Percentiles rank a stretch among this genome's conserved stretches.
Evolutionary conservation across 1,140 invertebrate genomes (phyloP).

Genomic region (Druon quercuslanigerum): DNA sequence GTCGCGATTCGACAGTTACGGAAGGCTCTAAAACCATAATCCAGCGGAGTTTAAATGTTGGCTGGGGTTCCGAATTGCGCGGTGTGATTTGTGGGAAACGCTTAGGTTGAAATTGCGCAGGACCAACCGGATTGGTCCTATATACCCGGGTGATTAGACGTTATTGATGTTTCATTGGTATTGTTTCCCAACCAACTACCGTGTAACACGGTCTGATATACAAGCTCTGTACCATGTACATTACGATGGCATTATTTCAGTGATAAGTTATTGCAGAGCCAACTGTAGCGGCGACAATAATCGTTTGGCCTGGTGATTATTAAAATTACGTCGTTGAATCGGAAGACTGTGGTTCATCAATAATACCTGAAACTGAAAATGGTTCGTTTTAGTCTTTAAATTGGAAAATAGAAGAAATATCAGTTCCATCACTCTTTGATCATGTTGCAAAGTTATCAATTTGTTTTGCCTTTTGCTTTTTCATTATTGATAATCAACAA

Average conservation of each 20-base stretch:
- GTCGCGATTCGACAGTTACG: slow-evolving; percentile 14
- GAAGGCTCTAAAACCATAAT: slow-evolving; percentile 52
- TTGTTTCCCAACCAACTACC: slow-evolving; percentile 54
- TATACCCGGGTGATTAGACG: slow-evolving; percentile 66
- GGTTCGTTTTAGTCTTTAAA: not conserved
- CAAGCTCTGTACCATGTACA: slow-evolving; percentile 50
- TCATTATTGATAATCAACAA: no score
- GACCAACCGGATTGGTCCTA: slow-evolving; percentile 65
- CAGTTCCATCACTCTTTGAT: no score
- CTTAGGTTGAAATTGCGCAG: slow-evolving; percentile 73
- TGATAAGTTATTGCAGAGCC: not conserved
- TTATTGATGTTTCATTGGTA: slow-evolving; percentile 68
- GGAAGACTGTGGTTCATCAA: not conserved
- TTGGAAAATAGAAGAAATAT: no score
- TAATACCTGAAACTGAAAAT: not conserved
- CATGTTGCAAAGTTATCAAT: no score
- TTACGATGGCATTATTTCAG: slow-evolving; percentile 42
- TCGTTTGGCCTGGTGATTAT: not conserved
- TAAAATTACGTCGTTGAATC: not conserved
- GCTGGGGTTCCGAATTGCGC: slow-evolving; percentile 56
- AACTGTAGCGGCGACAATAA: not conserved
- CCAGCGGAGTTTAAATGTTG: slow-evolving; percentile 61
- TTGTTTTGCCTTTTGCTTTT: no score
- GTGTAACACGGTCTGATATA: slow-evolving; percentile 56
- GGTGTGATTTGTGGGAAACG: slow-evolving; percentile 71